Base-by-base conservation (phyloP, 1,140 invertebrate species). In the Augochlora pura region DNA sequence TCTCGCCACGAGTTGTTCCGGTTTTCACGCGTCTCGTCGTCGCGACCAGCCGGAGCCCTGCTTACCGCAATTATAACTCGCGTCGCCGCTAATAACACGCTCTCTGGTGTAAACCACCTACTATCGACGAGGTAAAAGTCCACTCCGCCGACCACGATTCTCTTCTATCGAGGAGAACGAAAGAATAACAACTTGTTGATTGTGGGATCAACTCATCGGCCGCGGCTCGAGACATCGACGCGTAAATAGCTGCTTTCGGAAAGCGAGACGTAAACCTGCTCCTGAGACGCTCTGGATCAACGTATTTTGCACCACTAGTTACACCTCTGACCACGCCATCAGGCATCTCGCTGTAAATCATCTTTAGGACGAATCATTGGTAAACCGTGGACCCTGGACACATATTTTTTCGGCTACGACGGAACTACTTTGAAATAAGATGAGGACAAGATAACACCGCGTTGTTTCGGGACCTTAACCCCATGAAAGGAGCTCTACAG, bases 101-200 rank as follows among this genome's bases (percentile, higher is more conserved):
- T 14, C 27, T 46, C 64, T 66, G 64, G 64, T 66, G 64, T 66
- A 60, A 71, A 62, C 76, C 76, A 77, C 76, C 76, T 77, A 77
- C 76, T 77, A 77, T 77, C 76, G 68, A 64, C n/a, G 32, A 63
- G 76, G 76, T 77, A 77, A 77, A 69, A 77, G 76, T 77, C 76
- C 65, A 69, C 57, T 49, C 38, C 46, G 54, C 49, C 16, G 49
- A 1, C 18, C 49, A 49, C 39, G 18, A 60, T 60, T 38, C 54
- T 63, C 54, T 49, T 69, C 68, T 79, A 59, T 73, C 76, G 27
- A 67, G 52, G 18, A 27, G 52, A 68, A 70, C 60, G 62, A 63
- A 77, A 81, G 74, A 77, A 66, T 68, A 80, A 76, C 73, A 69
- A 77, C 23, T 25, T 38, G 69, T 25, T 52, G 76, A 77, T 72